phyloP scores from a whole-genome alignment of 2,797 vertebrate genomes.

The Cheirogaleus major region DNA sequence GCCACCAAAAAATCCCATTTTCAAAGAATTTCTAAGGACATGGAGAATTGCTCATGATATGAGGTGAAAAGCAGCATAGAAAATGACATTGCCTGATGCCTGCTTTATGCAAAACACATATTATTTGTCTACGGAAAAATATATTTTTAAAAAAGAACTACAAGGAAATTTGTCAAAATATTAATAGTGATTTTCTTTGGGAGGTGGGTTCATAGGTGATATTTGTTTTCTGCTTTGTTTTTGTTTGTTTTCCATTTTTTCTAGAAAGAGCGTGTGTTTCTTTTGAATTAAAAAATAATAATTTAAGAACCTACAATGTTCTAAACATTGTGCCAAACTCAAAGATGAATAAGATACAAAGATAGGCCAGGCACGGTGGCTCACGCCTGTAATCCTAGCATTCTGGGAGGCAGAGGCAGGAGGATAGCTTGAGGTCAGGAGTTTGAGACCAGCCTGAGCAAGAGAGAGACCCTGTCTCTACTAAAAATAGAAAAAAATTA shows the following conservation, averaged over 20 bases:
- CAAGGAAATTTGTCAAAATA: constrained; percentile 3
- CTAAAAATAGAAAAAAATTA: too few species aligned
- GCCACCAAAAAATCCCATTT: background rate
- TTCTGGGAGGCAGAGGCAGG: too few species aligned
- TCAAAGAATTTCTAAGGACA: background rate
- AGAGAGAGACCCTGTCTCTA: too few species aligned
- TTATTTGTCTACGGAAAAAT: background rate
- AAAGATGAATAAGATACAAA: background rate
- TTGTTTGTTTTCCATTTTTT: background rate
- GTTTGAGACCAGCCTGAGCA: too few species aligned
- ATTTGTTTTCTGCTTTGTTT: background rate
- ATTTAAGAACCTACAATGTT: background rate
- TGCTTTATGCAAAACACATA: background rate
- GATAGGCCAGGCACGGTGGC: background rate
- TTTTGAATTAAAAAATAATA: background rate
- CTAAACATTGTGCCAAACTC: background rate
- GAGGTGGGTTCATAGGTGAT: background rate
- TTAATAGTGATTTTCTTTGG: background rate
- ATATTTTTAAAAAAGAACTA: background rate
- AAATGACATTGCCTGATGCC: background rate
- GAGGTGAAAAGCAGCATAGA: background rate
- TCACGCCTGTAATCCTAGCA: too few species aligned
- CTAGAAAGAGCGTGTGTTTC: background rate
- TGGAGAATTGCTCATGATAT: background rate
- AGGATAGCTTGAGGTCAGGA: too few species aligned